Base-by-base conservation (phyloP, 2,888 invertebrate species). In the Gymnocheta viridis region DNA sequence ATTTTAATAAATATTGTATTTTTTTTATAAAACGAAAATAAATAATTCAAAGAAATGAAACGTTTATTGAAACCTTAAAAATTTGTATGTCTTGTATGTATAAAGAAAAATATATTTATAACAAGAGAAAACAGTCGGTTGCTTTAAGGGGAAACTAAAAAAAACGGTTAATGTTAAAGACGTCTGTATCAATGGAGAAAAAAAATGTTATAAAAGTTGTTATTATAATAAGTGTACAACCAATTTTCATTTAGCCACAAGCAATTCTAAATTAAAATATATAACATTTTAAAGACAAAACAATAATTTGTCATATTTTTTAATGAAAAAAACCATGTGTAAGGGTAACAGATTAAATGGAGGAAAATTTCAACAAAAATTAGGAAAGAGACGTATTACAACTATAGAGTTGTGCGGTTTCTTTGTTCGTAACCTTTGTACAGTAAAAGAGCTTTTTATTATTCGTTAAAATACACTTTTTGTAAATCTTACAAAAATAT, bases 161-260 rank as follows among this genome's bases (percentile, higher is more conserved):
- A 17, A 44, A 2, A 17, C 6, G 17, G 17, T 17, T n/a, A 17
- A 17, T 3, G 7, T 38, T 38, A 17, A 49, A 17, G 22, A 17
- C 2, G 1, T 49, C 4, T 49, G n/a, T 5, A 17, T 7, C 19
- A 47, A 47, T 3, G 47, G 7, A 47, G 6, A 0, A 47, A 9
- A 47, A 47, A 17, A 19, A 19, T 6, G 4, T 17, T 17, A 44
- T 2, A 5, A 44, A 17, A 1, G 6, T 44, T n/a, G 4, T 62
- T 47, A n/a, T n/a, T 24, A 54, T 76, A 76, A 70, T 49, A 76
- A 70, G 35, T 70, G 51, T 29, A 70, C 79, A 69, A 80, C 80
- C 77, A 85, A 85, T 85, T 85, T 73, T 35, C 32, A 73, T 69
- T 24, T 24, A 38, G 85, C 82, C 80, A 32, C 14, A 56, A 67